phyloP scores from a whole-genome alignment of 2,888 invertebrate species.

The Pheosia tremula region DNA sequence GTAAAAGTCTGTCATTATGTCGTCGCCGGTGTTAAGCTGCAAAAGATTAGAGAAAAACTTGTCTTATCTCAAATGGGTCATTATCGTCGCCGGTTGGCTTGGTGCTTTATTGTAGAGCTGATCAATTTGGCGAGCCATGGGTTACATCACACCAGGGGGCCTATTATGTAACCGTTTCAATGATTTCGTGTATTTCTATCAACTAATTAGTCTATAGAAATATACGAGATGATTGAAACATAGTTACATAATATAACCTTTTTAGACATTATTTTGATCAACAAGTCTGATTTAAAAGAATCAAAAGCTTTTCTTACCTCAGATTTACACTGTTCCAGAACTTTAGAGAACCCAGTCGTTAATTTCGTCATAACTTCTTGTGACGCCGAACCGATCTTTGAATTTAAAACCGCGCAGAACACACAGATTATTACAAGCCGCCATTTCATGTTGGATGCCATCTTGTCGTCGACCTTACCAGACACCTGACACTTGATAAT shows the following conservation, averaged over 20 bases:
- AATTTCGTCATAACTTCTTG: conserved; percentile 65
- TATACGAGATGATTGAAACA: too few relatives aligned
- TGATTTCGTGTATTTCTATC: too few relatives aligned
- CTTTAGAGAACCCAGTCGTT: conserved; percentile 56
- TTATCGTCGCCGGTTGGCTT: too few relatives aligned
- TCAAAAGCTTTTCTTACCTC: conserved; percentile 55
- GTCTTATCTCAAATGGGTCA: too few relatives aligned
- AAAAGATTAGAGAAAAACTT: background rate
- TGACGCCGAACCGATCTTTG: conserved; percentile 36
- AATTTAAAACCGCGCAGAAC: conserved; percentile 14
- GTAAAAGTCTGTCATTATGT: conserved; percentile 66
- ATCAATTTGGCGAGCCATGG: too few relatives aligned
- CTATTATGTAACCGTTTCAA: too few relatives aligned
- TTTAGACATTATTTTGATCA: too few relatives aligned
- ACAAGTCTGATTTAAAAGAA: background rate
- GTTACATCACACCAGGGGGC: too few relatives aligned
- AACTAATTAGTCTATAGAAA: too few relatives aligned
- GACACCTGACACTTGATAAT: conserved; percentile 4
- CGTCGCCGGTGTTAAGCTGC: conserved; percentile 60
- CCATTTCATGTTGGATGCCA: conserved; percentile 45
- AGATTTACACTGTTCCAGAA: conserved; percentile 59
- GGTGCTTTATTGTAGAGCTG: too few relatives aligned
- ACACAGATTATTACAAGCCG: conserved; percentile 22
- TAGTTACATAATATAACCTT: background rate
- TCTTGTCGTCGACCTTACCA: conserved; percentile 15